phyloP scores from a whole-genome alignment of 2,797 vertebrate species.

The Argya squamiceps region DNA sequence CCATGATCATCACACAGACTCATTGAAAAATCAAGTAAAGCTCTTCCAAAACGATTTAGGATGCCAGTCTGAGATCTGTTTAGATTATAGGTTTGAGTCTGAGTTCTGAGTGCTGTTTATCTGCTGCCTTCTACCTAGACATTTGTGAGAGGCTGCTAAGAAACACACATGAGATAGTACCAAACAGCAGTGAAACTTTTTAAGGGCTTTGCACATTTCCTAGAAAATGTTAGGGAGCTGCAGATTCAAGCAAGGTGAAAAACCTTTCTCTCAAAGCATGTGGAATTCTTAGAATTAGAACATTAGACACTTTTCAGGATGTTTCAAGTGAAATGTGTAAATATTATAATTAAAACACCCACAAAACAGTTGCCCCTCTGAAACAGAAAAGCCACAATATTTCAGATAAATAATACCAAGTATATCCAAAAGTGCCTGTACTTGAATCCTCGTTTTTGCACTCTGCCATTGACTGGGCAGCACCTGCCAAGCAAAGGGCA shows the following conservation, averaged over 20 bases:
- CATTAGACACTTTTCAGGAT: background rate
- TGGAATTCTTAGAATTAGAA: background rate
- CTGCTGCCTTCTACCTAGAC: background rate
- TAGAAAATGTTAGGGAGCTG: background rate
- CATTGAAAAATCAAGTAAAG: background rate
- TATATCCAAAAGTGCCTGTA: background rate
- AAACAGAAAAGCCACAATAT: background rate
- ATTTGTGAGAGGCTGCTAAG: background rate
- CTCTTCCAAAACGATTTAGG: background rate
- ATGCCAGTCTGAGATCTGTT: background rate
- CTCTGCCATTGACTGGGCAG: background rate
- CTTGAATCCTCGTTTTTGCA: background rate
- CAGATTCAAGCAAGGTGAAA: background rate
- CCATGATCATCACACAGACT: background rate
- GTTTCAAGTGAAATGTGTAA: background rate
- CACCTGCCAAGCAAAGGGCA: background rate
- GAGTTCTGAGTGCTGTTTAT: background rate
- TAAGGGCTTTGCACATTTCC: background rate
- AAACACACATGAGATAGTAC: background rate
- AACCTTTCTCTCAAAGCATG: background rate
- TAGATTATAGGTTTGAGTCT: background rate
- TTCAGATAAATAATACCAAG: background rate
- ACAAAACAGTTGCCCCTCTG: background rate
- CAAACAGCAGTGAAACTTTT: background rate
- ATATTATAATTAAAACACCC: background rate